phyloP scores from a whole-genome alignment of 1,140 invertebrate genomes.

The Calephelis nemesis region DNA sequence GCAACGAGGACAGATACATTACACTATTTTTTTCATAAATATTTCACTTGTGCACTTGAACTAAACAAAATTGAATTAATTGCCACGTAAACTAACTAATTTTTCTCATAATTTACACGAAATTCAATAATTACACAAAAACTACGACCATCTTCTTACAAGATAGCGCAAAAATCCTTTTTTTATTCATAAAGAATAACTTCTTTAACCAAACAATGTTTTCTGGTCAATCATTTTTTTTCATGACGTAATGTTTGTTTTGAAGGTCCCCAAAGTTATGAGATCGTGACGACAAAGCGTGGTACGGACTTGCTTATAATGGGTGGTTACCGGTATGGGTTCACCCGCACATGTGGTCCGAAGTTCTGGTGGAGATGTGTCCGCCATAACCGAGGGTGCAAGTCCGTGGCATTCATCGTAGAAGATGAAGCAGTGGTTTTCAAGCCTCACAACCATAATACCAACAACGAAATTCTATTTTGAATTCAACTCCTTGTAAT shows the following conservation, averaged over 20 bases:
- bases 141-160: too few species aligned
- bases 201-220: too few species aligned
- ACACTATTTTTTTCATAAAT: too few species aligned
- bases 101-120: too few species aligned
- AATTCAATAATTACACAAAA: too few species aligned
- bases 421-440: not conserved
- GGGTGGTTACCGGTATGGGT: not conserved
- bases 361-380: constrained; percentile 13
- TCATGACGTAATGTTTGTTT: not conserved
- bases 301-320: not conserved
- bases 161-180: too few species aligned
- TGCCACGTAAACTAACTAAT: too few species aligned
- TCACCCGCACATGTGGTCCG: not conserved
- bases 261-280: not conserved
- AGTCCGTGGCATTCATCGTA: not conserved
- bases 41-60: too few species aligned
- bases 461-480: not conserved
- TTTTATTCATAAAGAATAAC: too few species aligned
- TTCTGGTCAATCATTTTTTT: too few species aligned
- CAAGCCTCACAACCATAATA: constrained; percentile 2
- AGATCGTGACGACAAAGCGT: constrained; percentile 3
- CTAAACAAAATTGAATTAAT: too few species aligned
- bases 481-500: not conserved
- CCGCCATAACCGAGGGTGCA: not conserved
- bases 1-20: too few species aligned